Base-by-base conservation (phyloP, 2,113 vertebrate genomes). In the Gasterosteus aculeatus region DNA sequence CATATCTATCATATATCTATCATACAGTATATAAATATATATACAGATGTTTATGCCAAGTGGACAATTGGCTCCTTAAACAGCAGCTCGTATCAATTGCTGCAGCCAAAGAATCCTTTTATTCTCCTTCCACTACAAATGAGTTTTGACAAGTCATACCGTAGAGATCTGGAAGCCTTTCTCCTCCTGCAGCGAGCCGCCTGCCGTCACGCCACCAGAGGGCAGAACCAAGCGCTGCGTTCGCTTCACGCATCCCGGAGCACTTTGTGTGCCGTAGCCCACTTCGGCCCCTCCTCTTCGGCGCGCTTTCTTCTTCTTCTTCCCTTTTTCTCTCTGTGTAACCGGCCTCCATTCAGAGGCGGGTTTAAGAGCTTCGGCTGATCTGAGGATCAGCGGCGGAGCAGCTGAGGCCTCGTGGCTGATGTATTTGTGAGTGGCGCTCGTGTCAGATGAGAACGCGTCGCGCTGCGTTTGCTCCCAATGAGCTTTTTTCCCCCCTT, bases 121-220 rank as follows among this genome's bases (percentile, higher is more conserved):
- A 38, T 0, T 8, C 38, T 59, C 29, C 44, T 42, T 11, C 6
- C 22, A 22, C 4, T 8, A 7, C 1, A 22, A 35, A 12, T 38
- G 31, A 61, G 33, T 57, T 12, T 44, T 1, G 10, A 42, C 44
- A 31, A 22, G 39, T 51, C 46, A 53, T 31, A 33, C 33, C 33
- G 35, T 38, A 38, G 7, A 38, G 3, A 5, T 38, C 35, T 38
- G 35, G 35, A 38, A 38, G 35, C 35, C 35, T 38, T 38, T 38
- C 35, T 35, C 33, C 33, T 35, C 33, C 33, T 35, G 22, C 22
- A 26, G 22, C 22, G 22, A 26, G 22, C 63, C 29, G 31, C 76
- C 47, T 2, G 83, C 8, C 62, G 2, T 35, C 10, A 0, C 46
- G 12, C 91, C 93, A 87, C 77, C 90, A 94, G 92, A 79, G 90